phyloP scores from a whole-genome alignment of 2,113 vertebrate species.

The Cephalopholis sonnerati region DNA sequence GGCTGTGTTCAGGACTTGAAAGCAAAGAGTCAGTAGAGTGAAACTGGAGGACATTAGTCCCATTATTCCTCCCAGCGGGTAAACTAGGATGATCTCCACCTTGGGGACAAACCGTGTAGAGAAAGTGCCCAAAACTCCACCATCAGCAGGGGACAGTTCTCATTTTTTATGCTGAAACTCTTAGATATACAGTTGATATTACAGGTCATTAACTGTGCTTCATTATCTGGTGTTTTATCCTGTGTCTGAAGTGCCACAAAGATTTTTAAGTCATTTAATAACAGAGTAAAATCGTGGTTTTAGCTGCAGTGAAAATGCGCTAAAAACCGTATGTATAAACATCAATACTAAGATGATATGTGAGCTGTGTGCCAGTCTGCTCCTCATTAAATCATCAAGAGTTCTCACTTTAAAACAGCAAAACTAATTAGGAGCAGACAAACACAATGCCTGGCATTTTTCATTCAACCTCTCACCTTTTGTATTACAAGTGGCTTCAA shows the following conservation, averaged over 20 bases:
- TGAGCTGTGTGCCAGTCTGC: conserved; percentile 40
- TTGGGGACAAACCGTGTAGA: conserved; percentile 9
- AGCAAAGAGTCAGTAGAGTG: conserved; percentile 27
- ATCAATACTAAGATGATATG: conserved; percentile 19
- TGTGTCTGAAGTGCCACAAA: background rate
- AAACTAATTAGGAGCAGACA: conserved; percentile 53
- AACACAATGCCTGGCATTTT: conserved; percentile 59
- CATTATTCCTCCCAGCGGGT: conserved; percentile 41
- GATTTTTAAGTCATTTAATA: conserved; percentile 6
- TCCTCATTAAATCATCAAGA: conserved; percentile 52
- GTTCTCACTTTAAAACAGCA: conserved; percentile 47
- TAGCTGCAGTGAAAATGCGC: conserved; percentile 9
- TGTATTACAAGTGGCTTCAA: conserved; percentile 67
- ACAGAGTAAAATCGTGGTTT: background rate
- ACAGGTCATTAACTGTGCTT: background rate
- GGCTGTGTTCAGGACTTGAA: conserved; percentile 19
- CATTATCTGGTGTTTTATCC: background rate
- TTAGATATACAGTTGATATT: background rate
- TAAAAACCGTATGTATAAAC: conserved; percentile 27
- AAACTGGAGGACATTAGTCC: conserved; percentile 36
- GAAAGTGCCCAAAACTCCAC: background rate
- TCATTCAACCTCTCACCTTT: conserved; percentile 57
- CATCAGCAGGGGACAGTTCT: background rate
- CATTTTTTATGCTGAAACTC: background rate
- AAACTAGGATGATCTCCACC: conserved; percentile 33